Conservation (phyloP, 2,797 vertebrate species). For the Schizopygopsis pylzovi region DNA sequence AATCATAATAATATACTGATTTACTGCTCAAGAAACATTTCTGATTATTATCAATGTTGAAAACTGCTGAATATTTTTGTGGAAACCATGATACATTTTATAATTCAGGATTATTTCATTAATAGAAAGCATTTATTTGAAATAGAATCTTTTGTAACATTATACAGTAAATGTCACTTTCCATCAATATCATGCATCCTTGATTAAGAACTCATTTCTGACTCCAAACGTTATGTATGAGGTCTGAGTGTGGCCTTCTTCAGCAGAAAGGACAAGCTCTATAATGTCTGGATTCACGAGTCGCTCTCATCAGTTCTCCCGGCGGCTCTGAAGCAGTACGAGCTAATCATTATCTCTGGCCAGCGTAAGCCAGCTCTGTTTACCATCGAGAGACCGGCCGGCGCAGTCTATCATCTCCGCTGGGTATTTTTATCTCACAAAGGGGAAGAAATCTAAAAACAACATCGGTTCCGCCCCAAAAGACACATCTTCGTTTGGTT, state of each 20-base stretch:
- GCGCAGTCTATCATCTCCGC: slow-evolving; percentile 63
- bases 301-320: slow-evolving; percentile 19
- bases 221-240: not conserved
- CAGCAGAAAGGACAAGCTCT: not conserved
- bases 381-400: slow-evolving; percentile 66
- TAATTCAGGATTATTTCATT: not conserved
- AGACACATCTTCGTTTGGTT: slow-evolving; percentile 71
- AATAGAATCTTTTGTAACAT: not conserved
- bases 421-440: slow-evolving; percentile 39
- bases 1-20: not conserved
- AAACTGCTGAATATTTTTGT: not conserved
- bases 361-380: slow-evolving; percentile 65
- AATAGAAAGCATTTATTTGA: not conserved
- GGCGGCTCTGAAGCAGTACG: not conserved
- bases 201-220: not conserved
- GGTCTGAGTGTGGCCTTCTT: not conserved
- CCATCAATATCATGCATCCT: not conserved
- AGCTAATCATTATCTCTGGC: slow-evolving; percentile 72
- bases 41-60: not conserved
- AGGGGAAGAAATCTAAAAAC: slow-evolving; percentile 66
- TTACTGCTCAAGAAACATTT: not conserved
- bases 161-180: not conserved
- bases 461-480: slow-evolving; percentile 59
- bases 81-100: not conserved
- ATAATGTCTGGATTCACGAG: not conserved